These are phyloP conservation scores for Drosophila meridionalis DNA, from an alignment of 2,888 invertebrate species.

Conservation along the genomic window DNA sequence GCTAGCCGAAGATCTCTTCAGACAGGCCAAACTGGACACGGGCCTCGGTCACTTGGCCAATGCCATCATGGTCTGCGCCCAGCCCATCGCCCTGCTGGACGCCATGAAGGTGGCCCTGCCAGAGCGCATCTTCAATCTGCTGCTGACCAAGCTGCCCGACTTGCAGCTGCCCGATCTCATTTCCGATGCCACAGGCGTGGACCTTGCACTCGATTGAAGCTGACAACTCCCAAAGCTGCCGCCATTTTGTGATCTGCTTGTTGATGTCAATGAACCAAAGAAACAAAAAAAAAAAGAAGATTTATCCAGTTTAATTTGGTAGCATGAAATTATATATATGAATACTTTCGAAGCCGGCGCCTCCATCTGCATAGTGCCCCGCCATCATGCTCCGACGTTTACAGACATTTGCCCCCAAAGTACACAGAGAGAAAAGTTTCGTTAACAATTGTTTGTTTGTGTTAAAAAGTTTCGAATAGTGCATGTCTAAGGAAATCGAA, in stretches of 20 bases:
- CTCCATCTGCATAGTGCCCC: too few relatives aligned
- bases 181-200: neutral
- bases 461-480: too few relatives aligned
- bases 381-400: too few relatives aligned
- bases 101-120: conserved; percentile 36
- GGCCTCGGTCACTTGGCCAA: conserved; percentile 47
- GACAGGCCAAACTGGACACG: conserved; percentile 29
- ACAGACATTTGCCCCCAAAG: too few relatives aligned
- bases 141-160: conserved; percentile 37
- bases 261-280: neutral
- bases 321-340: too few relatives aligned
- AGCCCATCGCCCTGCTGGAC: conserved; percentile 38
- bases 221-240: neutral
- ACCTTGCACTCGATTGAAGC: conserved; percentile 23
- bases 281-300: neutral
- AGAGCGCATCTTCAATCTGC: conserved; percentile 21
- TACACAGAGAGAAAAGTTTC: too few relatives aligned
- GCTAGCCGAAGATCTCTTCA: conserved; percentile 34
- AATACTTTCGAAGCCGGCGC: too few relatives aligned
- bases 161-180: conserved; percentile 9
- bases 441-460: too few relatives aligned
- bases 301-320: neutral
- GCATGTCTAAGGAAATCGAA: too few relatives aligned
- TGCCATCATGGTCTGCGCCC: conserved; percentile 47
- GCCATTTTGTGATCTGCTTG: neutral